These are phyloP conservation scores for Amphilophus citrinellus DNA, from an alignment of 2,113 vertebrate genomes.

Conservation along the genomic window DNA sequence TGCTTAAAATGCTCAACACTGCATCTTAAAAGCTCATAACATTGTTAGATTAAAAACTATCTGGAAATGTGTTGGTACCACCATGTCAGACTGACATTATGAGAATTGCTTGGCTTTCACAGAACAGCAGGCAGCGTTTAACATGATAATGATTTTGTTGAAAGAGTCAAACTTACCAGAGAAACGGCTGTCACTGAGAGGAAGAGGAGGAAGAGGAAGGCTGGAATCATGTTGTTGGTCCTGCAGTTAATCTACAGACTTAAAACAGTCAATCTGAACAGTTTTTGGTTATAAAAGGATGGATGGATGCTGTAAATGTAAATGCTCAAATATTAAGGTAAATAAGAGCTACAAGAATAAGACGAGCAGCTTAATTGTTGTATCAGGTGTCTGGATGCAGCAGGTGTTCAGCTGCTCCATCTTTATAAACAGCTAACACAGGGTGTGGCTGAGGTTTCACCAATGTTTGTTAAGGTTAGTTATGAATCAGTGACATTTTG, in stretches of 20 bases:
- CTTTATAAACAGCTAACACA: slow-evolving; percentile 18
- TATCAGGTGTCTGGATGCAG: background rate
- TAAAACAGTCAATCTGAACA: background rate
- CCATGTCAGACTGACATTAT: background rate
- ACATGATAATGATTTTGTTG: background rate
- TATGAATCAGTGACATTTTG: background rate
- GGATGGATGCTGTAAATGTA: background rate
- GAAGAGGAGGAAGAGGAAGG: slow-evolving; percentile 23
- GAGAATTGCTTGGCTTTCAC: background rate
- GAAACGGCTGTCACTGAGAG: background rate
- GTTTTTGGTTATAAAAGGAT: background rate
- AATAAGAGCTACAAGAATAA: background rate
- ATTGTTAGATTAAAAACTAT: no score
- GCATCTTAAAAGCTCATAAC: no score
- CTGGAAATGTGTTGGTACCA: no score
- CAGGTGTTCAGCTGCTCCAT: background rate
- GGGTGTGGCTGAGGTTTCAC: slow-evolving; percentile 7
- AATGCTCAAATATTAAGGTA: background rate
- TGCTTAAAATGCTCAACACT: no score
- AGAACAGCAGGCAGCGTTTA: background rate
- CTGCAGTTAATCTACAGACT: background rate
- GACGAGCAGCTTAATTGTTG: slow-evolving; percentile 6
- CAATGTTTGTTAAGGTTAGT: slow-evolving; percentile 1
- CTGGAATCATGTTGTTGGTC: slow-evolving; percentile 29
- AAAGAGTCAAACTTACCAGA: slow-evolving; percentile 8